phyloP scores from a whole-genome alignment of 2,888 invertebrate species.

The Blera fallax region DNA sequence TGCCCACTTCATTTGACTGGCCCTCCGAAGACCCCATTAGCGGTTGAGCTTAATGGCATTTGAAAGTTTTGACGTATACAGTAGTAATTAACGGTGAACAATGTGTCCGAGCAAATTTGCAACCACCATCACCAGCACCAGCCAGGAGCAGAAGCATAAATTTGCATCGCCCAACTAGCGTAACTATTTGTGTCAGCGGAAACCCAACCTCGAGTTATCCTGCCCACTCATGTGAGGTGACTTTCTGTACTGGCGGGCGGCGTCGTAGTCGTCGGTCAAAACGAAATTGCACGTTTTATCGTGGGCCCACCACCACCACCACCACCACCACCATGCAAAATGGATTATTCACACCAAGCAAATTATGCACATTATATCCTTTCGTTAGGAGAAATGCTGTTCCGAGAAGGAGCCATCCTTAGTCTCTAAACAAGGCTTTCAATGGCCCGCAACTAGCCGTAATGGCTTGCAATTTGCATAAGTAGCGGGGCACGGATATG shows the following conservation, averaged over 20 bases:
- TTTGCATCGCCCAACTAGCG: conserved; percentile 2
- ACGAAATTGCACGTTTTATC: conserved; percentile 54
- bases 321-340: conserved; percentile 33
- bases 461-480: conserved; percentile 71
- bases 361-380: conserved; percentile 61
- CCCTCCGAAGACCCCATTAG: conserved; percentile 46
- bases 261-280: conserved; percentile 17
- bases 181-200: conserved; percentile 28
- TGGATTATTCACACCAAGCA: conserved; percentile 62
- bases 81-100: conserved; percentile 70
- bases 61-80: conserved; percentile 69
- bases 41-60: conserved; percentile 69
- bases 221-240: background rate
- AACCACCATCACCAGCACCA: too few species aligned
- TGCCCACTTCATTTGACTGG: conserved; percentile 37
- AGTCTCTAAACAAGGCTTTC: conserved; percentile 13
- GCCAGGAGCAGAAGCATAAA: conserved; percentile 28
- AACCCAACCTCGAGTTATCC: background rate
- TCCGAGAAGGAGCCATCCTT: background rate
- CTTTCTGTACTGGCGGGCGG: background rate
- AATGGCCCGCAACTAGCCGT: conserved; percentile 61
- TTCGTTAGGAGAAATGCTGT: conserved; percentile 19
- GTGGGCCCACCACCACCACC: background rate
- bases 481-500: conserved; percentile 24
- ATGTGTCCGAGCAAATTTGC: conserved; percentile 58